Percentiles rank a stretch among this genome's conserved stretches.
Evolutionary conservation across 2,797 vertebrate genomes (phyloP).

Genomic region (Onychomys leucogaster): DNA sequence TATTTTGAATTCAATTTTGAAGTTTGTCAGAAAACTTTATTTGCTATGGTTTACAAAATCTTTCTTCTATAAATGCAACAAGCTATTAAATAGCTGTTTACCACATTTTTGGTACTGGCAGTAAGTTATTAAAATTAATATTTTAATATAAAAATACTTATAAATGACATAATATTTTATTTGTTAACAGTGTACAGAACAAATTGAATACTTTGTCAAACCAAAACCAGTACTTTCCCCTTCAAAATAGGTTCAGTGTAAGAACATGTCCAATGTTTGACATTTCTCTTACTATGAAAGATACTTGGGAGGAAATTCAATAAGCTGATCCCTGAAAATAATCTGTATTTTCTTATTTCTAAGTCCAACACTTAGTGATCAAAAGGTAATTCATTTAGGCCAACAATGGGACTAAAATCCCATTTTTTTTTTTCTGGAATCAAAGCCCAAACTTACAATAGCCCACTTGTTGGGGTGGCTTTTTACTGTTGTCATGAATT

Average conservation of each 20-base stretch:
- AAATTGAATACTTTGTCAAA: conserved; percentile 33
- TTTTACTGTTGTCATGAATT: conserved; percentile 40
- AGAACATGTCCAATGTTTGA: conserved; percentile 14
- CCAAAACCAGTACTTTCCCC: neutral
- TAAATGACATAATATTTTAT: conserved; percentile 35
- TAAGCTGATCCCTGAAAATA: conserved; percentile 16
- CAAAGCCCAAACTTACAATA: conserved; percentile 42
- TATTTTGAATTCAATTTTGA: conserved; percentile 57
- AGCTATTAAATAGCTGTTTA: neutral
- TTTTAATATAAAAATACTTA: neutral
- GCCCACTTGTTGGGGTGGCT: neutral
- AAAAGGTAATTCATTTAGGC: conserved; percentile 34
- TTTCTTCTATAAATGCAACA: neutral
- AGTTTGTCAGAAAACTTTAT: conserved; percentile 39
- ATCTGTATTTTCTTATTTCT: conserved; percentile 62
- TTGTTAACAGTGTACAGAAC: conserved; percentile 40
- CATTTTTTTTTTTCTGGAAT: conserved; percentile 52
- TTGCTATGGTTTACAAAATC: neutral
- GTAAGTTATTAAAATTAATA: conserved; percentile 43
- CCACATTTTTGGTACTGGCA: neutral
- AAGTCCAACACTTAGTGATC: conserved; percentile 13
- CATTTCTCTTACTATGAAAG: conserved; percentile 37
- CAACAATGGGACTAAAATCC: neutral
- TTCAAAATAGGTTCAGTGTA: neutral
- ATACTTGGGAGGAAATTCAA: conserved; percentile 34